Evolutionary conservation across 2,113 vertebrate species (phyloP), one percentile per base, ranked within the genome.

Genomic region (Ciconia stormi): DNA sequence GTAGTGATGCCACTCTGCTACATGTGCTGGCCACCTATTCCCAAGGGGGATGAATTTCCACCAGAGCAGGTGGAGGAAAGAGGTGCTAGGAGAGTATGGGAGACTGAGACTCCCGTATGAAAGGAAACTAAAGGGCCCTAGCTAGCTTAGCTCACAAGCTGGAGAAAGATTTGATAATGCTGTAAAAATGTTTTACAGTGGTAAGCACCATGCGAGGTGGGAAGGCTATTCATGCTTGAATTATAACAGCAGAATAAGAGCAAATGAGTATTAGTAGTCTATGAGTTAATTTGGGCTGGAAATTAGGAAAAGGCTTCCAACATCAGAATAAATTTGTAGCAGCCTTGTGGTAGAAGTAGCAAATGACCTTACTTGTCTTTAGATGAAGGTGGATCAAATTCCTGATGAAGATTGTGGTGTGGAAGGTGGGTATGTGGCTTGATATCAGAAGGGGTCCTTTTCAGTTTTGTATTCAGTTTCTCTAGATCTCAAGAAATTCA

Each of bases 21-120:
- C 0, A 0, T 16, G 12, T 50, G 11, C 38, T 52, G 21, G 19
- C 10, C 9, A 15, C 13, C 11, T 67, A 8, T 87, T 72, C 20
- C 11, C 15, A 71, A 34, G 6, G 17, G 21, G 7, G 53, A 6
- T 71, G 13, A 53, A 25, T 76, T 86, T 82, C 25, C 29, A 1
- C 9, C 6, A 22, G 38, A 58, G 38, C 56, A 53, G 20, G 17
- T 38, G 27, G 16, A 49, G 14, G 42, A 62, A 58, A 42, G 42
- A 67, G 27, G 0, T 79, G 13, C 27, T 59, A 14, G n/a, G 7
- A 50, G 13, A 6, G 25, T 87, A 1, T 17, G 40, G 26, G 42
- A 81, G 49, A 36, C 13, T n/a, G 11, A 55, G 22, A 36, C 7
- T 61, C 25, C 29, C 9, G 5, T 1, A 3, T 49, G 29, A 29